Evolutionary conservation across 1,140 invertebrate species (phyloP).

Genomic region (Cherax quadricarinatus): DNA sequence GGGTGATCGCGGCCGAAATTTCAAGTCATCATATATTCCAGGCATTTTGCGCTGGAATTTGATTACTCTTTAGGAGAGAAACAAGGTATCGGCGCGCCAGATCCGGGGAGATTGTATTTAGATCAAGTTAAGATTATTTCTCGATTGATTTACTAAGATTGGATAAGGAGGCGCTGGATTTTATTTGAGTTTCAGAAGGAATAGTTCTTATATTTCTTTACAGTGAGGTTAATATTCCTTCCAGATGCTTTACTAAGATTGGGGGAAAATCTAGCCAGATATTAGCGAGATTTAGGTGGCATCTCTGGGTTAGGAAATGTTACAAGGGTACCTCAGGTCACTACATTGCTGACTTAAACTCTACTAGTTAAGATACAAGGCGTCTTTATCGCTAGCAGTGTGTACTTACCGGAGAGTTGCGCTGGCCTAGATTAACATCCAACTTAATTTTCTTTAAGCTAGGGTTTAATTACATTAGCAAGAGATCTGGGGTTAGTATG

Average conservation of each 20-base stretch:
- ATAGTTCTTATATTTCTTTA: conserved; percentile 46
- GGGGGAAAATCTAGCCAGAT: conserved; percentile 51
- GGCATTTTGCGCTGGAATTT: conserved; percentile 70
- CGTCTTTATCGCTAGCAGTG: conserved; percentile 14
- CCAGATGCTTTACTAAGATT: conserved; percentile 53
- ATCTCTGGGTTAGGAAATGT: conserved; percentile 17
- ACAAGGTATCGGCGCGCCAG: conserved; percentile 61
- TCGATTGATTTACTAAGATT: conserved; percentile 67
- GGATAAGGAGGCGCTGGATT: conserved; percentile 57
- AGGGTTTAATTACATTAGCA: conserved; percentile 66
- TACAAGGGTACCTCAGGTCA: conserved; percentile 29
- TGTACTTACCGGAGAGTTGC: background rate
- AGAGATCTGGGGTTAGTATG: conserved; percentile 38
- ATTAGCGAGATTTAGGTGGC: conserved; percentile 41
- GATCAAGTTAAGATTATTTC: conserved; percentile 68
- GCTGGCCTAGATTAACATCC: conserved; percentile 52
- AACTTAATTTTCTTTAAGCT: conserved; percentile 68
- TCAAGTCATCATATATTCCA: conserved; percentile 71
- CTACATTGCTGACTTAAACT: conserved; percentile 43
- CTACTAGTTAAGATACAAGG: conserved; percentile 16
- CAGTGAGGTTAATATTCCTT: conserved; percentile 51
- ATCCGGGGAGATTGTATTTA: conserved; percentile 69
- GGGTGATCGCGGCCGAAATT: conserved; percentile 70
- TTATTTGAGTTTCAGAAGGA: conserved; percentile 32
- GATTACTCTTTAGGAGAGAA: conserved; percentile 70